Conservation (phyloP, 2,888 invertebrate species). For the Leptarthrus brevirostris region DNA sequence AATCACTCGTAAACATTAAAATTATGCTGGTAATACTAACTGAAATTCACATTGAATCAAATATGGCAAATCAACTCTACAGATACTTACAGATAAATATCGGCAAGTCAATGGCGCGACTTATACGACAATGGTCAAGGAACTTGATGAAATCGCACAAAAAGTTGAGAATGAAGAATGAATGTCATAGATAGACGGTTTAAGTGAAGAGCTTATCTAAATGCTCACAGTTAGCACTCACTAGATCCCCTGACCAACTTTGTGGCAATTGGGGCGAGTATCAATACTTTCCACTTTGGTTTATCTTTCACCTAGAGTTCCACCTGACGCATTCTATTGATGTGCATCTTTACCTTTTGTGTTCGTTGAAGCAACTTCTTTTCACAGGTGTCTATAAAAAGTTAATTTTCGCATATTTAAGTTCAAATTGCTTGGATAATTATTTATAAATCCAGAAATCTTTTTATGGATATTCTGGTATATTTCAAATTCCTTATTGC, state of each 20-base stretch:
- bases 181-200: conserved; percentile 28
- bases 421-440: conserved; percentile 1
- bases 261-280: conserved; percentile 27
- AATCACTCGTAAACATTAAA: conserved; percentile 5
- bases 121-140: conserved; percentile 38
- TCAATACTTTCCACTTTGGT: conserved; percentile 4
- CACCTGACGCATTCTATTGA: conserved; percentile 11
- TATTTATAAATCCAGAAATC: conserved; percentile 16
- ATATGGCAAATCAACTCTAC: conserved; percentile 41
- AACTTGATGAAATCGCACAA: conserved; percentile 17
- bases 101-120: conserved; percentile 39
- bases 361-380: not conserved
- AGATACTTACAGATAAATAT: conserved; percentile 13
- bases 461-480: conserved; percentile 7
- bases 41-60: conserved; percentile 16
- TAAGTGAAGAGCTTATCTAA: conserved; percentile 44
- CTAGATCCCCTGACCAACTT: conserved; percentile 26
- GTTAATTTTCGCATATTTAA: conserved; percentile 23
- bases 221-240: conserved; percentile 35
- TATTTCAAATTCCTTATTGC: not conserved
- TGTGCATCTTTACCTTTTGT: not conserved
- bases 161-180: conserved; percentile 18
- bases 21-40: conserved; percentile 37
- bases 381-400: not conserved
- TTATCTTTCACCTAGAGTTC: conserved; percentile 26